phyloP scores from a whole-genome alignment of 1,140 invertebrate genomes.

The Drosophila santomea region DNA sequence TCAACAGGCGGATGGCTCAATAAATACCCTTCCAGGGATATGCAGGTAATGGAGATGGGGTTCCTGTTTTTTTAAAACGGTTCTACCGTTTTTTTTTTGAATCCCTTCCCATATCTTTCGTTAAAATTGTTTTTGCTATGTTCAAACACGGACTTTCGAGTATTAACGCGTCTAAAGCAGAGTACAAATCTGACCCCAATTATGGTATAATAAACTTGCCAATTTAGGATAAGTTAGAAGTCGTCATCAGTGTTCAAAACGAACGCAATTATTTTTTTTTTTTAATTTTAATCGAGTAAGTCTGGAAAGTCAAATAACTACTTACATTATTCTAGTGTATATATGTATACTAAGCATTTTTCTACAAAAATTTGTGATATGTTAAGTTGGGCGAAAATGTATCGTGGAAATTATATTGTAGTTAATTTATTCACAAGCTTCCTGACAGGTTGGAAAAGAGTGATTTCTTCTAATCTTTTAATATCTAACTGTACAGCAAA shows the following conservation, averaged over 20 bases:
- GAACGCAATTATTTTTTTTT: background rate
- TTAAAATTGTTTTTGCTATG: background rate
- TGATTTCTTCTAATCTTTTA: no score
- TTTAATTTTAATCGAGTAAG: no score
- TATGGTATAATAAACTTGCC: background rate
- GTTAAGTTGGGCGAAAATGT: no score
- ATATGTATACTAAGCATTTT: no score
- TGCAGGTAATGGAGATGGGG: background rate
- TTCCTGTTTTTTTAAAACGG: background rate
- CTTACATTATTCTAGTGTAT: no score
- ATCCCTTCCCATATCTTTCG: background rate
- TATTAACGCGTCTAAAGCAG: background rate
- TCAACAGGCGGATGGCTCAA: conserved; percentile 1
- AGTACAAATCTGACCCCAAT: conserved; percentile 3
- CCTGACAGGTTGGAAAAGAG: no score
- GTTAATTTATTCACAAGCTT: no score
- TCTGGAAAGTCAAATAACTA: no score
- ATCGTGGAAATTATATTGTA: no score
- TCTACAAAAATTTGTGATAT: no score
- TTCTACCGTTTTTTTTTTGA: background rate
- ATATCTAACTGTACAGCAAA: no score
- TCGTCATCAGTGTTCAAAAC: background rate
- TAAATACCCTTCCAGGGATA: background rate
- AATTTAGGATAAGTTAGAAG: background rate
- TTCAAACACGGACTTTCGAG: background rate